A percentile compares a stretch with the other conserved stretches of the same genome.
Conservation (phyloP, 2,797 vertebrate genomes). For the Gallinago stenura region DNA sequence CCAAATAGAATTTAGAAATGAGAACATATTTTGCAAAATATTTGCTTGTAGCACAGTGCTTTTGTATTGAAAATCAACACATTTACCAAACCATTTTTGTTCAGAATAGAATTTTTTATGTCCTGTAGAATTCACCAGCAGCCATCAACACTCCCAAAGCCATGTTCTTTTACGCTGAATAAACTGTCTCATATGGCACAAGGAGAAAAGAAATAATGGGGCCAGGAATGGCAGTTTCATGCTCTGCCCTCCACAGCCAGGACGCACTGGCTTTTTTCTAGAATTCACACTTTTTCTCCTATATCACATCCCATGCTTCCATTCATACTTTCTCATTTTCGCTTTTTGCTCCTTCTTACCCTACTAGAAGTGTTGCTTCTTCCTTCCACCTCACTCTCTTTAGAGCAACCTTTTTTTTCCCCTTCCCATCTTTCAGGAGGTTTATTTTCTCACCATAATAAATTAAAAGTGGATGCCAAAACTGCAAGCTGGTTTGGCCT, state of each 20-base stretch:
- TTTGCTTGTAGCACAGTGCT: background rate
- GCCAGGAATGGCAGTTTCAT: background rate
- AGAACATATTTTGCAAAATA: background rate
- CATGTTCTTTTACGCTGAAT: background rate
- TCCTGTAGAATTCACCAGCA: background rate
- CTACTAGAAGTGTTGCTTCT: background rate
- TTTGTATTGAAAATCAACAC: background rate
- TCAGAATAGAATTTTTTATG: background rate
- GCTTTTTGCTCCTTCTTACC: background rate
- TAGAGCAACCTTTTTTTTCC: background rate
- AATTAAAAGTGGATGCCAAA: background rate
- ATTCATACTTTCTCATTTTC: background rate
- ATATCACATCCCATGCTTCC: background rate
- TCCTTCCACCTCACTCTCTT: background rate
- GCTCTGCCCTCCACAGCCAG: background rate
- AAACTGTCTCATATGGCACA: background rate
- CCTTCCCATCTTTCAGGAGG: background rate
- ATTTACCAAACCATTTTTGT: background rate
- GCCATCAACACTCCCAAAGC: background rate
- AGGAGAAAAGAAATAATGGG: background rate
- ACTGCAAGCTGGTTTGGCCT: background rate
- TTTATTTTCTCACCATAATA: background rate
- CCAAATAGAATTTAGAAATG: background rate
- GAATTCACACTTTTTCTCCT: background rate
- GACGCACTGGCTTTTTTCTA: background rate